Conservation (phyloP, 2,888 invertebrate genomes). For the Lycocerus yunnanus region DNA sequence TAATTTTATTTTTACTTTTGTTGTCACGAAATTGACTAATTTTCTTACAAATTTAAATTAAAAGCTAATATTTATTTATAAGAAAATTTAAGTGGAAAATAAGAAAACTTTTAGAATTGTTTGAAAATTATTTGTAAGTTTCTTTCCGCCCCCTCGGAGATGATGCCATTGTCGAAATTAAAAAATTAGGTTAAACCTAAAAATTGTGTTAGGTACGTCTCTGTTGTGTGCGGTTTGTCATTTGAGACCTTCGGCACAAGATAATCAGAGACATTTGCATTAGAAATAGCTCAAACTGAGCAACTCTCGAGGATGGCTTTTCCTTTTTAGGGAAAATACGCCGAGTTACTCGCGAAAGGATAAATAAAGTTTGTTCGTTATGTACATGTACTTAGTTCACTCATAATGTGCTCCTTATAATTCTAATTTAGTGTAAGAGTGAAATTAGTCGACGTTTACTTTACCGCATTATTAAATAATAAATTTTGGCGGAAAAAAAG, state of each 20-base stretch:
- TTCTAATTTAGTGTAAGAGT: slow-evolving; percentile 16
- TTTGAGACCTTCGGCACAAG: slow-evolving; percentile 28
- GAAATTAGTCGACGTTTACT: neutral
- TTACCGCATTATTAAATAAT: neutral
- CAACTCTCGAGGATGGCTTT: slow-evolving; percentile 41
- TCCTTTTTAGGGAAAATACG: slow-evolving; percentile 44
- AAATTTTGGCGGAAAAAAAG: neutral
- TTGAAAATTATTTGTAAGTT: neutral
- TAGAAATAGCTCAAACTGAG: slow-evolving; percentile 50
- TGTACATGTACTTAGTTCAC: slow-evolving; percentile 41
- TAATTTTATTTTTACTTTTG: neutral
- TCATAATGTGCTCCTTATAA: slow-evolving; percentile 40
- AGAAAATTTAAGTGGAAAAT: neutral
- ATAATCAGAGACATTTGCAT: slow-evolving; percentile 52
- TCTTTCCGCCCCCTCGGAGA: too few relatives aligned
- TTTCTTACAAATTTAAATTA: neutral
- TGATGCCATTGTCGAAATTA: neutral
- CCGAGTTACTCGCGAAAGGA: slow-evolving; percentile 45
- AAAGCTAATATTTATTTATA: neutral
- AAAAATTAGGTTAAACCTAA: neutral
- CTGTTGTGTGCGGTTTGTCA: slow-evolving; percentile 19
- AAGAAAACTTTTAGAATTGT: neutral
- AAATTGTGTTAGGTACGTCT: slow-evolving; percentile 13
- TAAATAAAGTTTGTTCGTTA: slow-evolving; percentile 53
- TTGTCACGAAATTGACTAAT: neutral